Evolutionary conservation across 2,888 invertebrate genomes (phyloP).

Genomic region (Spilosoma lubricipeda): DNA sequence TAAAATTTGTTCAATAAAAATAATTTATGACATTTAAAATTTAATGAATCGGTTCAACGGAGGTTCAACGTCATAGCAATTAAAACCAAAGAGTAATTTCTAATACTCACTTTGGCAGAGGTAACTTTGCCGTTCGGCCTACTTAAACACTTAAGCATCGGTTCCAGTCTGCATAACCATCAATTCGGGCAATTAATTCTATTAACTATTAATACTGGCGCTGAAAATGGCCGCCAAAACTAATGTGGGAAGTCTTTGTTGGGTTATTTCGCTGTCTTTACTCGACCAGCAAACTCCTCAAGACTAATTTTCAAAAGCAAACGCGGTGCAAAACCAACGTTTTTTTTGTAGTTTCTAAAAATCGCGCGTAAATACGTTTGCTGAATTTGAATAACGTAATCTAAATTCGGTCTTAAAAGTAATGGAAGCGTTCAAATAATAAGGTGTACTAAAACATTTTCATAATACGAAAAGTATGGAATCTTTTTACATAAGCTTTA

Average conservation of each 20-base stretch:
- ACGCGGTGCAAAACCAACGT: background rate
- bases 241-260: background rate
- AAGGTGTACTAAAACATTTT: constrained; percentile 11
- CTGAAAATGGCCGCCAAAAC: constrained; percentile 9
- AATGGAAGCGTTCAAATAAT: constrained; percentile 3
- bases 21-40: background rate
- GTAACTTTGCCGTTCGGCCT: constrained; percentile 17
- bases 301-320: background rate
- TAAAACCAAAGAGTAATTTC: constrained; percentile 12
- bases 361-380: background rate
- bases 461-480: constrained; percentile 8
- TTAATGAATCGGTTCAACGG: background rate
- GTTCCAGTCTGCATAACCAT: constrained; percentile 5
- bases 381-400: constrained; percentile 1
- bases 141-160: constrained; percentile 20
- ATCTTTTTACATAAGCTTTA: constrained; percentile 10
- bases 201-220: constrained; percentile 13
- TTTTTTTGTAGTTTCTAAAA: background rate
- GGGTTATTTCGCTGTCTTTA: background rate
- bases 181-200: constrained; percentile 12
- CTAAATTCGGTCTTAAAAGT: constrained; percentile 2
- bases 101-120: constrained; percentile 9
- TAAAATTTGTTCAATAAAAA: background rate
- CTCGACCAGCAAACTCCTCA: background rate
- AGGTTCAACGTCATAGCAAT: background rate